Conservation (phyloP, 2,113 vertebrate genomes). For the Syrrhaptes paradoxus region DNA sequence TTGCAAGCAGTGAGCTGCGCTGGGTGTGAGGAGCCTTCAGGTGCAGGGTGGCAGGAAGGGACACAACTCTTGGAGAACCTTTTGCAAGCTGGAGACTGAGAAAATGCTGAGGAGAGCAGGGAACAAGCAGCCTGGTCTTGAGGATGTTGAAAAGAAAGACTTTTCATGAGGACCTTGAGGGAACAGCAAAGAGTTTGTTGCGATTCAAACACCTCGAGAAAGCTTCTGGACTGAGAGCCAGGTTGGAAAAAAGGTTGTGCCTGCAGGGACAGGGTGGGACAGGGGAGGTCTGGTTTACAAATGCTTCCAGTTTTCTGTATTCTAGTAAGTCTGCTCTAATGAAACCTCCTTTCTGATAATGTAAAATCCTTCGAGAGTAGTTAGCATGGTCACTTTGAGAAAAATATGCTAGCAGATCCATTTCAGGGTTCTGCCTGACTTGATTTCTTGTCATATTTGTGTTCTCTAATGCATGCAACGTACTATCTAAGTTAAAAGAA, state of each 20-base stretch:
- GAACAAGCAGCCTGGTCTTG: background rate
- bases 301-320: background rate
- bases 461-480: background rate
- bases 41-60: background rate
- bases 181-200: background rate
- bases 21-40: background rate
- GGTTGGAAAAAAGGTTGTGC: background rate
- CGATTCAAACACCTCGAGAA: background rate
- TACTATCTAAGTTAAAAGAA: background rate
- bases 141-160: background rate
- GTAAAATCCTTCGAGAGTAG: background rate
- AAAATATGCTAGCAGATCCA: background rate
- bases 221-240: constrained; percentile 31
- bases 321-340: background rate
- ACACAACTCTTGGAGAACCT: background rate
- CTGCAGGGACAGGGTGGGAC: background rate
- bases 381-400: background rate
- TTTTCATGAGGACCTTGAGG: background rate
- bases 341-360: background rate
- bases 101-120: background rate
- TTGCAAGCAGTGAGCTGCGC: background rate
- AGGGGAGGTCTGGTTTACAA: background rate
- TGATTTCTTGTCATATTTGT: background rate
- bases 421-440: background rate
- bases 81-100: background rate